Evolutionary conservation across 2,888 invertebrate species (phyloP).

Genomic region (Parnassius smintheus): DNA sequence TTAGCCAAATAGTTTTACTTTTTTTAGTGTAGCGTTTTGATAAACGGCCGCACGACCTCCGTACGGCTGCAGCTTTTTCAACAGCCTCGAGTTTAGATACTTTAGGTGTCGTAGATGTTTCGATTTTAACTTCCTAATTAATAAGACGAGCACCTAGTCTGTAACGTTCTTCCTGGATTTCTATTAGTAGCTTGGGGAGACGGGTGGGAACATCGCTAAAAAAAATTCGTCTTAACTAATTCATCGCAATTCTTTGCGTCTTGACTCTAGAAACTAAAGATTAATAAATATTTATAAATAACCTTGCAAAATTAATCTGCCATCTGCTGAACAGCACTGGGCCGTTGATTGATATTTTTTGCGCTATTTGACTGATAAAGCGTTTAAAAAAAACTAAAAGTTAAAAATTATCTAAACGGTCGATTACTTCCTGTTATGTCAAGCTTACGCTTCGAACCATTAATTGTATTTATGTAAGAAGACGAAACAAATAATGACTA

Average conservation of each 20-base stretch:
- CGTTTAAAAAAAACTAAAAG: background rate
- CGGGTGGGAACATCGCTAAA: conserved; percentile 32
- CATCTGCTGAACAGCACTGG: conserved; percentile 9
- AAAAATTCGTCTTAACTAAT: conserved; percentile 35
- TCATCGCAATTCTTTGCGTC: conserved; percentile 23
- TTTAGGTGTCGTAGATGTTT: conserved; percentile 54
- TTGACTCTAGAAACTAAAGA: conserved; percentile 15
- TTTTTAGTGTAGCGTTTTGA: conserved; percentile 51
- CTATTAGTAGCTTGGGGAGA: conserved; percentile 44
- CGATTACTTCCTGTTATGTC: conserved; percentile 58
- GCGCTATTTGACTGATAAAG: conserved; percentile 40
- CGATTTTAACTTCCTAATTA: conserved; percentile 46
- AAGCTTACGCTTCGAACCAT: conserved; percentile 71
- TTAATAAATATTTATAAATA: too few relatives aligned
- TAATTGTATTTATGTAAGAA: conserved; percentile 69
- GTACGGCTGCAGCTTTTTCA: conserved; percentile 72
- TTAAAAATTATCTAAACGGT: conserved; percentile 25
- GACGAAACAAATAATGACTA: conserved; percentile 73
- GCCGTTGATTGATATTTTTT: conserved; percentile 38
- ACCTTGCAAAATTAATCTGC: conserved; percentile 7
- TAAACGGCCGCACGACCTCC: conserved; percentile 49
- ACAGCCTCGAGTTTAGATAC: conserved; percentile 26
- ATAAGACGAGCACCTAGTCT: conserved; percentile 54
- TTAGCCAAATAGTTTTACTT: conserved; percentile 59
- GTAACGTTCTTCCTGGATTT: conserved; percentile 51